phyloP scores from a whole-genome alignment of 30 jellyfish, hydroid and myxozoan species.

The Mastigias papua region DNA sequence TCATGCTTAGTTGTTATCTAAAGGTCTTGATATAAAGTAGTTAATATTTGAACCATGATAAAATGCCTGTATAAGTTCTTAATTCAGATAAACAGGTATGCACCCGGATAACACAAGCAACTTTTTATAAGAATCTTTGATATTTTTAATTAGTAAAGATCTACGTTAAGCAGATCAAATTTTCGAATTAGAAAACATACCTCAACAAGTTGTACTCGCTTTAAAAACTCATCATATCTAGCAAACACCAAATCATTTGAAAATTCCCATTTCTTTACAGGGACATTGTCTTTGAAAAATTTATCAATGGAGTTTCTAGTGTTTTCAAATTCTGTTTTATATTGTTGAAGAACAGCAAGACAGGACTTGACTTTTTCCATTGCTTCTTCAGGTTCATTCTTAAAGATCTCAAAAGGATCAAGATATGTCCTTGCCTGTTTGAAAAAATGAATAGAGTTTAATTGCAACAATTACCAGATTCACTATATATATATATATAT shows the following conservation, averaged over 20 bases:
- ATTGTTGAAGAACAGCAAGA: conserved; percentile 66
- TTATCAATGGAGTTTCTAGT: conserved; percentile 72
- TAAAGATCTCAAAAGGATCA: conserved; percentile 93
- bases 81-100: too few species aligned
- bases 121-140: too few species aligned
- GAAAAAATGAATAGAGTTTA: neutral
- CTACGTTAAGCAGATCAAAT: neutral
- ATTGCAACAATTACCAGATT: too few species aligned
- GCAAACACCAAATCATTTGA: conserved; percentile 91
- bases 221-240: conserved; percentile 81
- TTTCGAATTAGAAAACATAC: conserved; percentile 23
- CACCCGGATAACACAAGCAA: too few species aligned
- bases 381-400: conserved; percentile 90
- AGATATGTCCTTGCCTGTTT: conserved; percentile 82
- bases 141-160: too few species aligned
- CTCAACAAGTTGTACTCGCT: conserved; percentile 81
- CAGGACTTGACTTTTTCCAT: conserved; percentile 76
- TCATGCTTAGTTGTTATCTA: too few species aligned
- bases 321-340: conserved; percentile 83
- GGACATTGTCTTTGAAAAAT: conserved; percentile 65
- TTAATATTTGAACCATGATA: too few species aligned
- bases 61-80: too few species aligned
- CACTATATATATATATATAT: too few species aligned
- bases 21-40: too few species aligned
- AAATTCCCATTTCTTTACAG: conserved; percentile 92